phyloP scores from a whole-genome alignment of 2,113 vertebrate species.

The Xyrauchen texanus region DNA sequence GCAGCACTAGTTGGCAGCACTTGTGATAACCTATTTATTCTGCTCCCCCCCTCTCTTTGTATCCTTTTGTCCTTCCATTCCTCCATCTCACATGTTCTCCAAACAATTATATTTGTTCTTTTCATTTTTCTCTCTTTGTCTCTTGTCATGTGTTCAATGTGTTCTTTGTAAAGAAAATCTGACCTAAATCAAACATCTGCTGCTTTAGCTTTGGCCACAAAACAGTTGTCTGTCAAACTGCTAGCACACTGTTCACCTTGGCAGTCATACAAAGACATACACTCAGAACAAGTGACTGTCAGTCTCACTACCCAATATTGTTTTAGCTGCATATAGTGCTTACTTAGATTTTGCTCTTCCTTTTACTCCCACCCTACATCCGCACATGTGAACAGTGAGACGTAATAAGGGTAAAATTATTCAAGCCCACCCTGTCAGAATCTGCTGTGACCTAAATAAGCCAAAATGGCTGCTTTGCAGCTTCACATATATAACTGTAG shows the following conservation, averaged over 20 bases:
- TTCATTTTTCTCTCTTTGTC: neutral
- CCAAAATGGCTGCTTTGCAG: constrained; percentile 49
- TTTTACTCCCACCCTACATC: neutral
- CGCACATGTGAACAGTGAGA: neutral
- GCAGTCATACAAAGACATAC: neutral
- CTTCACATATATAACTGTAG: constrained; percentile 17
- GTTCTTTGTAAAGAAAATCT: neutral
- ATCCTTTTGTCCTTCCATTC: neutral
- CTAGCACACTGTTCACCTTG: constrained; percentile 23
- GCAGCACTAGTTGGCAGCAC: constrained; percentile 42
- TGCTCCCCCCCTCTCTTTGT: neutral
- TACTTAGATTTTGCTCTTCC: neutral
- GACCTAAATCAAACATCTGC: constrained; percentile 22
- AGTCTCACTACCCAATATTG: neutral
- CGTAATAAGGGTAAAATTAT: constrained; percentile 26
- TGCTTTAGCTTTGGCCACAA: neutral
- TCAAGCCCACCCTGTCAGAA: constrained; percentile 41
- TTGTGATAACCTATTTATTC: neutral
- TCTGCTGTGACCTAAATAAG: constrained; percentile 57
- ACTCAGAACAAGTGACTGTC: neutral
- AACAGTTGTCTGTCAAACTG: neutral
- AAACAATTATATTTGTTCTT: no score
- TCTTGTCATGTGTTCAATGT: neutral
- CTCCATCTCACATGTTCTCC: no score
- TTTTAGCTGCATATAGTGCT: neutral